phyloP scores from a whole-genome alignment of 2,797 vertebrate genomes.

The Sternotherus odoratus region DNA sequence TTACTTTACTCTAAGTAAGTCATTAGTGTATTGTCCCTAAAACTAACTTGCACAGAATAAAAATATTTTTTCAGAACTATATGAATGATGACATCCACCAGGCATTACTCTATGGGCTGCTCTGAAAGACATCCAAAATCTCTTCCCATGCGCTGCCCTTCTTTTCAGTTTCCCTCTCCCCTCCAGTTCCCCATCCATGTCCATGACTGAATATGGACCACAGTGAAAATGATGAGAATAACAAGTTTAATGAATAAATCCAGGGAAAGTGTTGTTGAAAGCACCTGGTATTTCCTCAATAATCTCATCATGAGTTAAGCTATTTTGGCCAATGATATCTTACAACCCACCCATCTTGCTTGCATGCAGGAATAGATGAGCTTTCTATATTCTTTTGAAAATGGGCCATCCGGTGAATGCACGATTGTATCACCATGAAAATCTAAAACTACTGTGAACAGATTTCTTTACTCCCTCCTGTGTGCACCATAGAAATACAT shows the following conservation, averaged over 20 bases:
- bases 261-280: neutral
- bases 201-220: neutral
- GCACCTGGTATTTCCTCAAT: neutral
- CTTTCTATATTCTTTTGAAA: slow-evolving; percentile 39
- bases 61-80: neutral
- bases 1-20: neutral
- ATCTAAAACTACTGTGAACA: neutral
- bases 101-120: neutral
- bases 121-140: neutral
- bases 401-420: slow-evolving; percentile 62
- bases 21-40: neutral
- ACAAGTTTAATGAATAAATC: neutral
- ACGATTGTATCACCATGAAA: neutral
- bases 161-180: neutral
- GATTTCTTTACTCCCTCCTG: neutral
- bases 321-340: neutral
- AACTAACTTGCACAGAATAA: neutral
- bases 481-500: neutral
- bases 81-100: neutral
- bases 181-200: neutral
- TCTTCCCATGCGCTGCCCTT: neutral
- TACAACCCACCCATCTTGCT: neutral
- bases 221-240: neutral
- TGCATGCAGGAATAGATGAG: fast-evolving
- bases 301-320: neutral